Conservation (phyloP, 2,888 invertebrate genomes). For the Arge pagana region DNA sequence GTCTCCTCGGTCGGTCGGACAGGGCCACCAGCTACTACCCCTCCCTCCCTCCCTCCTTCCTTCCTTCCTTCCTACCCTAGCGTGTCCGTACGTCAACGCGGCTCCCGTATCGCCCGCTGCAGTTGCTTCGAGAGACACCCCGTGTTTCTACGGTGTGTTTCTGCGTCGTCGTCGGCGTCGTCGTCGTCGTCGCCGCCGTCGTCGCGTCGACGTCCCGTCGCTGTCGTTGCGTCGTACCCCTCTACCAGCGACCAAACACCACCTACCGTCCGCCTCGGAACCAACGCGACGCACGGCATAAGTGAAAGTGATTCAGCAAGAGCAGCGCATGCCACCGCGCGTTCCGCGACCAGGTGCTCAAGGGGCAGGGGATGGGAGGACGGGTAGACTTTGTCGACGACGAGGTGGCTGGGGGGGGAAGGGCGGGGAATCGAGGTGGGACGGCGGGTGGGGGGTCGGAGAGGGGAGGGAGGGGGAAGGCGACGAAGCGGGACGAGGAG, state of each 20-base stretch:
- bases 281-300: slow-evolving; percentile 51
- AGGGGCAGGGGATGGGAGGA: slow-evolving; percentile 27
- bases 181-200: background rate
- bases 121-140: slow-evolving; percentile 14
- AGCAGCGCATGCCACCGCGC: slow-evolving; percentile 47
- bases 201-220: slow-evolving; percentile 20
- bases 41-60: slow-evolving; percentile 21
- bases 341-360: slow-evolving; percentile 48
- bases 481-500: slow-evolving; percentile 8
- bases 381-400: slow-evolving; percentile 16
- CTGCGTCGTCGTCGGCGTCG: background rate
- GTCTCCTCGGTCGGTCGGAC: slow-evolving; percentile 52
- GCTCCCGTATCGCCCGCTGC: background rate
- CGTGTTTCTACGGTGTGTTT: slow-evolving; percentile 22
- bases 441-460: slow-evolving; percentile 33
- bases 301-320: slow-evolving; percentile 54
- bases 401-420: slow-evolving; percentile 10
- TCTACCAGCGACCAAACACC: slow-evolving; percentile 28
- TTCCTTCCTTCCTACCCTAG: slow-evolving; percentile 21
- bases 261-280: slow-evolving; percentile 26
- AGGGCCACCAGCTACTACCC: slow-evolving; percentile 48
- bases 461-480: slow-evolving; percentile 21
- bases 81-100: background rate
- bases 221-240: slow-evolving; percentile 15
- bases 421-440: slow-evolving; percentile 9